These are phyloP conservation scores for Agrochola lychnidis DNA, from an alignment of 2,888 invertebrate species.

Conservation along the genomic window DNA sequence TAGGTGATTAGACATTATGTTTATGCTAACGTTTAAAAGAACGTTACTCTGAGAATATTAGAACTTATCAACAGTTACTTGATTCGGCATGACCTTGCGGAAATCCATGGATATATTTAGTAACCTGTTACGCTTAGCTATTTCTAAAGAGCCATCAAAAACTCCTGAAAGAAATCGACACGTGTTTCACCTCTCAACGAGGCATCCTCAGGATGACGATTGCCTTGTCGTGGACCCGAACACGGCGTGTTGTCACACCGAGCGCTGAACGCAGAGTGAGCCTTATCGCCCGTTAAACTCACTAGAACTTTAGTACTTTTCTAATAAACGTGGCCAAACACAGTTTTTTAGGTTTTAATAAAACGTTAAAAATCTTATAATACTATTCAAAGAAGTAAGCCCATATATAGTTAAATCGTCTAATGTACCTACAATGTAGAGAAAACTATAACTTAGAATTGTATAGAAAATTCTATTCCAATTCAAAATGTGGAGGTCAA, in stretches of 20 bases:
- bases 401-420: background rate
- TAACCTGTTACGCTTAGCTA: too few relatives aligned
- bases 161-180: too few relatives aligned
- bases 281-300: too few relatives aligned
- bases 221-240: too few relatives aligned
- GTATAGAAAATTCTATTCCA: background rate
- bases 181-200: too few relatives aligned
- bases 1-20: constrained; percentile 9
- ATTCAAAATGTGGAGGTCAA: constrained; percentile 9
- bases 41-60: background rate
- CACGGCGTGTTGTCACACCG: too few relatives aligned
- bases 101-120: too few relatives aligned
- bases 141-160: too few relatives aligned
- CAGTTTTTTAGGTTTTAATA: background rate
- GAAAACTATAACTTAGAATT: background rate
- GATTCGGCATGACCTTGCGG: too few relatives aligned
- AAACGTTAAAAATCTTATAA: background rate
- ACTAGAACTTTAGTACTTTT: background rate
- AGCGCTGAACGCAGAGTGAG: too few relatives aligned
- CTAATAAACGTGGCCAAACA: background rate
- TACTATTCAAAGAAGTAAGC: background rate
- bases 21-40: background rate
- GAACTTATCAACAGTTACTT: background rate
- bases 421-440: background rate
- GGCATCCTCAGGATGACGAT: too few relatives aligned